Base-by-base conservation (phyloP, 2,888 invertebrate species). In the Entomobrya proxima region DNA sequence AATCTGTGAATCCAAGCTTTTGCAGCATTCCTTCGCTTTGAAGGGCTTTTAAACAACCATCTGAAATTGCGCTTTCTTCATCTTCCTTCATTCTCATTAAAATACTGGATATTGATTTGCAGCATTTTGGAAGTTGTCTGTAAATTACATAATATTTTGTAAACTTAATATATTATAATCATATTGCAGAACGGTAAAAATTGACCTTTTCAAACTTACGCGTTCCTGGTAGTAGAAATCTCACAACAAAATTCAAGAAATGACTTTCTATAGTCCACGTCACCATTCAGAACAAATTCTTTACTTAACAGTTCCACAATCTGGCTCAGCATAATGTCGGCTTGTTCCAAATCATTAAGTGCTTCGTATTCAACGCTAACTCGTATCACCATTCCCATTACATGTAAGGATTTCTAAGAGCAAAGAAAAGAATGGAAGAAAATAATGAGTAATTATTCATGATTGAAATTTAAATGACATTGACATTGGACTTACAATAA, bases 241-340 rank as follows among this genome's bases (percentile, higher is more conserved):
- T 61, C 79, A 24, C 75, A 11, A 35, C 83, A 79, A 37, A 86
- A 87, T 1, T 79, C 52, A 0, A 83, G 35, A 27, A 86, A 75
- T 5, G 76, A 64, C 32, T 76, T 76, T 15, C 87, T 47, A 78
- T 58, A 83, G 9, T 78, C 69, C 2, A 30, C 27, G 35, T 79
- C 58, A 13, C 27, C 47, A 18, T 58, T 40, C 7, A 87, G 21
- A 1, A 88, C 18, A 24, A 85, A 80, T 1, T 85, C 81, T 40
- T 85, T 74, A 50, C 87, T 86, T 7, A 88, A 44, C 15, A 85
- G 40, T 24, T 76, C 47, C 0, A 88, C 30, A 2, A 86, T 83
- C 18, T 75, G 50, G n/a, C 72, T 44, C 7, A 88, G 55, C 75
- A 82, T 87, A n/a, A 27, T 40, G 67, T 88, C 88, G 5, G 82